Base-by-base conservation (phyloP, 2,113 vertebrate species). In the Rana temporaria region DNA sequence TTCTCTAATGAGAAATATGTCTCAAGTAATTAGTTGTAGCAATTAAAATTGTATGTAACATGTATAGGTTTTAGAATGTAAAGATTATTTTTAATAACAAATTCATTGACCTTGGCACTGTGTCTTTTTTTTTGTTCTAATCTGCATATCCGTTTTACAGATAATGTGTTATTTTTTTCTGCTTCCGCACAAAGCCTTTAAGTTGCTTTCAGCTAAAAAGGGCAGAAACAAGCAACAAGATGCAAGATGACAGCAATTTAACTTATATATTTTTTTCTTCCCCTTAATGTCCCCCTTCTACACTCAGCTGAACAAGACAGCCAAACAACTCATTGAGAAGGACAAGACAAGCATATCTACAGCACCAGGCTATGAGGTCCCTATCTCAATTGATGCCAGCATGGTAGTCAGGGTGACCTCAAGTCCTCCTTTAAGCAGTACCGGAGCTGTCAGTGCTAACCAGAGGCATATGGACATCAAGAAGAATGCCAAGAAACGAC, bases 401-500 rank as follows among this genome's bases (percentile, higher is more conserved):
- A n/a, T 77, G 2, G 84, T 79, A 32, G 84, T 88, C 82, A 87
- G 57, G 0, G 63, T 85, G 85, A 88, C 88, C 0, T 88, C 85
- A 0, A 93, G 93, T 82, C 86, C 94, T 66, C 89, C 94, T 0
- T 75, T 94, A 80, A 93, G 94, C 2, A 89, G 92, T 1, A 91
- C 92, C 0, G 92, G 92, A 38, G 90, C 86, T 0, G 86, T 90
- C 0, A 92, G 95, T 60, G 94, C 93, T 0, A 91, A 94, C 84
- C 97, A 97, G 85, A 87, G 95, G 26, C 93, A 92, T 30, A 88
- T 87, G 0, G 97, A 99, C 60, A 95, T 97, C 87, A 98, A 99
- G 94, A 99, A 99, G 90, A 99, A 98, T 0, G 86, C 98, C 87
- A 99, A 99, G 93, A 99, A 99, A 85, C 94, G 98, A 0, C 98